Conservation (phyloP, 2,888 invertebrate genomes). For the Pediacus dermestoides region DNA sequence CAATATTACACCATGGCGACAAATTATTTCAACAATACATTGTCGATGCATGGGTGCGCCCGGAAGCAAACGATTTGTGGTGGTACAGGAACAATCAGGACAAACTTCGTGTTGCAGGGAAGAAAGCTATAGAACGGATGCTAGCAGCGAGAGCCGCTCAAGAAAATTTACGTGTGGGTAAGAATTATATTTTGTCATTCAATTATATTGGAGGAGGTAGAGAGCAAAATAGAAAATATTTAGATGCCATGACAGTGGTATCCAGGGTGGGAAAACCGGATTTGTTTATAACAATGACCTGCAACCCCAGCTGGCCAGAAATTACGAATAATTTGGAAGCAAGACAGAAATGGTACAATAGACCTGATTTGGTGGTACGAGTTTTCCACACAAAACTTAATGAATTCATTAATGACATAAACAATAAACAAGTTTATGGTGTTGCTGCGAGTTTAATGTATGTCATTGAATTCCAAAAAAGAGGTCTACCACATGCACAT, state of each 20-base stretch:
- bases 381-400: conserved; percentile 8
- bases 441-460: conserved; percentile 5
- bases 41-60: no score
- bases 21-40: no score
- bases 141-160: no score
- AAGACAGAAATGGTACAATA: conserved; percentile 1
- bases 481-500: conserved; percentile 8
- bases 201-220: no score
- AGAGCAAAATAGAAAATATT: no score
- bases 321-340: conserved; percentile 14
- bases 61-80: no score
- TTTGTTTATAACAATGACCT: conserved; percentile 23
- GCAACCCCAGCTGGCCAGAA: conserved; percentile 22
- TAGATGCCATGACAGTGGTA: conserved; percentile 22
- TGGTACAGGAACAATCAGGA: no score
- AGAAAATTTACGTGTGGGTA: no score
- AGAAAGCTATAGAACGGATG: no score
- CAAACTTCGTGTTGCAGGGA: no score
- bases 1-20: no score
- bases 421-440: conserved; percentile 7
- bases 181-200: no score
- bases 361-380: conserved; percentile 6
- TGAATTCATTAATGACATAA: conserved; percentile 7
- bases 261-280: conserved; percentile 16
- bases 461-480: conserved; percentile 12